Base-by-base conservation (phyloP, 2,888 invertebrate species). In the Hyles lineata region DNA sequence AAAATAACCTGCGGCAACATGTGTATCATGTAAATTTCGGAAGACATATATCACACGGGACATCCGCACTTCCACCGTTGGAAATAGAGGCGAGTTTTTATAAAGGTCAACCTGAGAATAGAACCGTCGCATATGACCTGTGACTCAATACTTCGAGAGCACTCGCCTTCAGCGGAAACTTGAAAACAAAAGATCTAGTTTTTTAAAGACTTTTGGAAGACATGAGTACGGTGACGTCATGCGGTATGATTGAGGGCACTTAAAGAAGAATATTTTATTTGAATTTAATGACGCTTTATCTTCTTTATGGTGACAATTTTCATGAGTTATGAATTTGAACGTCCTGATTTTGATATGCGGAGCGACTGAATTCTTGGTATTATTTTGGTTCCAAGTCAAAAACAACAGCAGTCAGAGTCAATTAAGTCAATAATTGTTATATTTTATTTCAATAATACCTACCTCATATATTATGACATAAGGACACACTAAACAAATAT, bases 101-200 rank as follows among this genome's bases (percentile, higher is more conserved):
- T 76, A 83, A 85, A 87, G 83, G 86, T 85, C 83, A 85, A 71
- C 70, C 77, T 76, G 74, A 80, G 76, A 80, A 82, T 82, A 81
- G 75, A 78, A 70, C 73, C 71, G 50, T 67, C n/a, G 67, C 67
- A 67, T 67, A 58, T 50, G 70, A 70, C 67, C 67, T 67, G 23
- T 50, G 23, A 50, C 50, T 67, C 67, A 23, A 67, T 67, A 67
- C 67, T 67, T 50, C 67, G 67, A 67, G 67, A 67, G 67, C 63
- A 63, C 63, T 63, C 63, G 35, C 11, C 23, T 67, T 67, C 23
- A 43, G 43, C 43, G 50, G 15, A 67, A 67, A 25, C 2, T 50
- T 50, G 50, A 67, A 43, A 50, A 23, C 19, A 67, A 67, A 50
- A 21, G 23, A 35, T 5, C 35, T 67, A 21, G 63, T 4, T n/a